Conservation (phyloP, 2,113 vertebrate genomes). For the Equus przewalskii region DNA sequence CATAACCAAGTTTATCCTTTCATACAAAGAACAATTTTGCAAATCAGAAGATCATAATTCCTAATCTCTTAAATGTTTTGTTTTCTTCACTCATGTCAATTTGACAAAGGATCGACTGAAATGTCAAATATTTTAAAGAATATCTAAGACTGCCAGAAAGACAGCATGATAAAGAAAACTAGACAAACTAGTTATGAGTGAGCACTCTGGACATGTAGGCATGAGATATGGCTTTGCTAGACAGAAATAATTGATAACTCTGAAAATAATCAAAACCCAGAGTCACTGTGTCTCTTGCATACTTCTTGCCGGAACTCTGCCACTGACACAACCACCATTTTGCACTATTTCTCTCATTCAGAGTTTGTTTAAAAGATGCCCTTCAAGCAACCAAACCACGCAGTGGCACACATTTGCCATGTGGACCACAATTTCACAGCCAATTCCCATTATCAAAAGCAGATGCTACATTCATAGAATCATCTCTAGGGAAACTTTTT, state of each 20-base stretch:
- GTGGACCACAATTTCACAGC: background rate
- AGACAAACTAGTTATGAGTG: background rate
- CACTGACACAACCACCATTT: background rate
- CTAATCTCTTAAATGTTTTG: background rate
- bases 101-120: background rate
- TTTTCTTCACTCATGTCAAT: background rate
- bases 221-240: background rate
- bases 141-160: background rate
- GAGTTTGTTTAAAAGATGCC: background rate
- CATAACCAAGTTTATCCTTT: background rate
- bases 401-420: background rate
- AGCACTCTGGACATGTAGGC: background rate
- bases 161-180: background rate
- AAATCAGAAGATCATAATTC: background rate
- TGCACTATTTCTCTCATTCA: background rate
- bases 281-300: background rate
- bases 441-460: background rate
- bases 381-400: background rate
- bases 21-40: background rate
- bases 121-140: background rate
- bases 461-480: background rate
- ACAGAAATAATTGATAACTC: background rate
- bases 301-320: background rate
- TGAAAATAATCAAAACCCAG: background rate
- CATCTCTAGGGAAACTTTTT: background rate